These are phyloP conservation scores for Zygogramma bicolorata DNA, from an alignment of 2,888 invertebrate genomes.

Conservation along the genomic window DNA sequence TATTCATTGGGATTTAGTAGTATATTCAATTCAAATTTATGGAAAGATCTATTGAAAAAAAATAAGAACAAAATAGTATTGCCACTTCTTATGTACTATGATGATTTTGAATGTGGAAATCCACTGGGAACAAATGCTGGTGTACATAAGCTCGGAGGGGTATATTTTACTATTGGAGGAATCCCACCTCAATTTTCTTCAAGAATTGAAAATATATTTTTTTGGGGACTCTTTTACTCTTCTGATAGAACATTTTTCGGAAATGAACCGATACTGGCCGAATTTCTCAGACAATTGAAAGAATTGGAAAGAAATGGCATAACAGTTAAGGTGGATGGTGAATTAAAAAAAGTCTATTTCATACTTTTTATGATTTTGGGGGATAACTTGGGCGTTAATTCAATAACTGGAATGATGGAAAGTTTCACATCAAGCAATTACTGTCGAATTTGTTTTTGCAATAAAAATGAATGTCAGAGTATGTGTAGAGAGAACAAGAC, in stretches of 20 bases:
- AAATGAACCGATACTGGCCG: background rate
- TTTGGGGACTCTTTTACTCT: background rate
- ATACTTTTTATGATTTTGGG: background rate
- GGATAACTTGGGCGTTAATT: background rate
- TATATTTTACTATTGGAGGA: background rate
- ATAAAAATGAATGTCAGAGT: background rate
- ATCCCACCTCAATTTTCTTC: background rate
- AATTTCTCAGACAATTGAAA: background rate
- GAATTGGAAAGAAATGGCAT: background rate
- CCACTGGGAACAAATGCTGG: background rate
- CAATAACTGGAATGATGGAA: background rate
- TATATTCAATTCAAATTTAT: background rate
- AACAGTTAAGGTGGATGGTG: background rate
- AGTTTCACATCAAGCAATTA: background rate
- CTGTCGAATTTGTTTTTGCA: background rate
- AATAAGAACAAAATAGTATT: background rate
- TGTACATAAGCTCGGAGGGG: background rate
- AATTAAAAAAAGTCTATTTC: background rate
- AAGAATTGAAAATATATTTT: background rate
- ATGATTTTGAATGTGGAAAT: background rate
- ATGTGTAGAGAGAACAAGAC: background rate
- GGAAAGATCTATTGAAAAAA: background rate
- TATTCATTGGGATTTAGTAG: background rate
- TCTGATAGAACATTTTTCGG: background rate
- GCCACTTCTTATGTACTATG: background rate